phyloP scores from a whole-genome alignment of 2,113 vertebrate species.

The Perca flavescens region DNA sequence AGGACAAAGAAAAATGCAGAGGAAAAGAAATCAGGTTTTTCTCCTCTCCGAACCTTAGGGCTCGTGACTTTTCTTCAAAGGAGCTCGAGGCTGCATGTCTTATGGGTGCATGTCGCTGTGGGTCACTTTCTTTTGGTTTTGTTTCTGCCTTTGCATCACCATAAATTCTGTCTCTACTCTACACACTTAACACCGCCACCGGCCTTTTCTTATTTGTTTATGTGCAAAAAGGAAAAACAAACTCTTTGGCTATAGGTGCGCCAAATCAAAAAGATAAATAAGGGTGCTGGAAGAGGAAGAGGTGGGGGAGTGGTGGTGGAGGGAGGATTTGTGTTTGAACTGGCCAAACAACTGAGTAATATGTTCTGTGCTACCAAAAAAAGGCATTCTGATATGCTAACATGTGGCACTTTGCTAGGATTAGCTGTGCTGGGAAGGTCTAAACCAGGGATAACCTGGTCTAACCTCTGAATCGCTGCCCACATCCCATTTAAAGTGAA shows the following conservation, averaged over 20 bases:
- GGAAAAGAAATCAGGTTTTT: constrained; percentile 74
- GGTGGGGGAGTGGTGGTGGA: not conserved
- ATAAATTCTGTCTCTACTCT: constrained; percentile 20
- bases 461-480: not conserved
- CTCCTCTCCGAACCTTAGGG: constrained; percentile 60
- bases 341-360: constrained; percentile 44
- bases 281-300: not conserved
- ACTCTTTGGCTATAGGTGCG: constrained; percentile 34
- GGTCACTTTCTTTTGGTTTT: constrained; percentile 43
- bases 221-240: constrained; percentile 44
- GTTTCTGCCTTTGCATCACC: constrained; percentile 38
- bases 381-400: constrained; percentile 29
- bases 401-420: not conserved
- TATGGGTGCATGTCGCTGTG: not conserved
- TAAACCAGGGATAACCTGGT: not conserved
- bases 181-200: not conserved
- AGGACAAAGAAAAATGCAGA: constrained; percentile 81
- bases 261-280: constrained; percentile 53
- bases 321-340: constrained; percentile 18
- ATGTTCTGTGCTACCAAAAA: constrained; percentile 36
- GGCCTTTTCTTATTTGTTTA: constrained; percentile 55
- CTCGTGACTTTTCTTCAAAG: constrained; percentile 64
- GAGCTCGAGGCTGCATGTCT: constrained; percentile 48
- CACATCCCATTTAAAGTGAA: not conserved
- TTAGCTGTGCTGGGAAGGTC: not conserved